These are phyloP conservation scores for Corythoichthys intestinalis DNA, from an alignment of 2,113 vertebrate genomes.

Conservation along the genomic window DNA sequence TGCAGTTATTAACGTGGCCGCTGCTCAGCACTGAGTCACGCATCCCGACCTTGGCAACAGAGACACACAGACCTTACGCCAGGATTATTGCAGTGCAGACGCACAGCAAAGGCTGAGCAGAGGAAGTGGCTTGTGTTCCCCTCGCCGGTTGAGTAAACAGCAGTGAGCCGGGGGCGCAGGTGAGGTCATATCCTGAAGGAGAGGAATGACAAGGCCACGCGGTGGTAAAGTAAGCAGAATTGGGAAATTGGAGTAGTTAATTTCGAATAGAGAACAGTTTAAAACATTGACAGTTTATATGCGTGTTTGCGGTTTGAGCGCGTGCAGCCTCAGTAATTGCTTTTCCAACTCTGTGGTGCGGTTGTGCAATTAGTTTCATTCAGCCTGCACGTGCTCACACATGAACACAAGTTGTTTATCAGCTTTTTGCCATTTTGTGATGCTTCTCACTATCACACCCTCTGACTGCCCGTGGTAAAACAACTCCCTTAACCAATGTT, in stretches of 20 bases:
- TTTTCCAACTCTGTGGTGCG: slow-evolving; percentile 25
- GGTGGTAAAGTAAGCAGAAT: neutral
- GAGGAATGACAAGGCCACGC: neutral
- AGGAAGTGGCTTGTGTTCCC: slow-evolving; percentile 58
- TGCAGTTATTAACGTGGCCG: too few relatives aligned
- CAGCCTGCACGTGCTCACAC: slow-evolving; percentile 28
- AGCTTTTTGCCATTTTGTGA: slow-evolving; percentile 25
- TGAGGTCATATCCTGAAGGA: slow-evolving; percentile 39
- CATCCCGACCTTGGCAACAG: slow-evolving; percentile 31
- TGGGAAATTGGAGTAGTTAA: neutral
- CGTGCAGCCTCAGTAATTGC: slow-evolving; percentile 15
- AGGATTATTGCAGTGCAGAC: slow-evolving; percentile 28
- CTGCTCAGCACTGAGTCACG: slow-evolving; percentile 43
- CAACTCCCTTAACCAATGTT: too few relatives aligned
- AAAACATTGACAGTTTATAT: neutral
- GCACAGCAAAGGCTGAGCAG: slow-evolving; percentile 35
- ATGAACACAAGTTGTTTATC: slow-evolving; percentile 47
- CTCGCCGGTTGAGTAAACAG: slow-evolving; percentile 51
- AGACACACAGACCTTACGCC: slow-evolving; percentile 36
- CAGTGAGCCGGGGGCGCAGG: slow-evolving; percentile 36
- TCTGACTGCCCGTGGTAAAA: slow-evolving; percentile 26
- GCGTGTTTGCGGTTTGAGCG: slow-evolving; percentile 10
- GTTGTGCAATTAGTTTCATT: slow-evolving; percentile 47
- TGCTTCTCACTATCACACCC: slow-evolving; percentile 25
- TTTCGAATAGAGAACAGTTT: neutral